These are phyloP conservation scores for Chaetura pelagica DNA, from an alignment of 2,113 vertebrate species.

Conservation along the genomic window DNA sequence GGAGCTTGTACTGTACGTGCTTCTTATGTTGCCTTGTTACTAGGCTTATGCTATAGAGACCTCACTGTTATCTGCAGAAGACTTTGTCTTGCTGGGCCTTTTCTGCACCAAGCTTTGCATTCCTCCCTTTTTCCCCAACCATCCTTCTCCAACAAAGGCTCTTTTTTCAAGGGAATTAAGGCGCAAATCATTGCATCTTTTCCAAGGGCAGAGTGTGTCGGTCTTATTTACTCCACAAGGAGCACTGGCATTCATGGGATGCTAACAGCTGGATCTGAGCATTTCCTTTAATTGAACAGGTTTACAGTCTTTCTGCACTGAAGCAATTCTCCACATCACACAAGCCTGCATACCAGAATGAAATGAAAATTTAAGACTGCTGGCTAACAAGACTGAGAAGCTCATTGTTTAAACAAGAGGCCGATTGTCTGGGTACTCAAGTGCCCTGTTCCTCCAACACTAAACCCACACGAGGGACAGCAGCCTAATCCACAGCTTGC, in stretches of 20 bases:
- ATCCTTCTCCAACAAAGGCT: constrained; percentile 44
- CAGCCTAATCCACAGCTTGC: constrained; percentile 74
- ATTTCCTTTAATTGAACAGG: constrained; percentile 76
- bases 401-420: constrained; percentile 73
- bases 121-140: constrained; percentile 15
- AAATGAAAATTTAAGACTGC: constrained; percentile 67
- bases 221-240: constrained; percentile 43
- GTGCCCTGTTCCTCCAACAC: constrained; percentile 70
- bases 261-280: constrained; percentile 75
- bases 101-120: constrained; percentile 31
- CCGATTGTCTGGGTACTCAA: constrained; percentile 73
- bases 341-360: constrained; percentile 57
- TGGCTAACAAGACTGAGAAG: constrained; percentile 74
- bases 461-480: constrained; percentile 65
- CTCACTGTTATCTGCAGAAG: constrained; percentile 21
- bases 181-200: background rate
- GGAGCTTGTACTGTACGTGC: background rate
- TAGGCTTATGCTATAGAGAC: background rate
- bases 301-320: constrained; percentile 58
- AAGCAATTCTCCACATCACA: constrained; percentile 72
- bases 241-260: constrained; percentile 45
- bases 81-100: background rate
- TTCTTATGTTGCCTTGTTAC: background rate
- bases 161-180: background rate
- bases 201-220: constrained; percentile 38